Base-by-base conservation (phyloP, 2,888 invertebrate species). In the Sminthurides aquaticus region DNA sequence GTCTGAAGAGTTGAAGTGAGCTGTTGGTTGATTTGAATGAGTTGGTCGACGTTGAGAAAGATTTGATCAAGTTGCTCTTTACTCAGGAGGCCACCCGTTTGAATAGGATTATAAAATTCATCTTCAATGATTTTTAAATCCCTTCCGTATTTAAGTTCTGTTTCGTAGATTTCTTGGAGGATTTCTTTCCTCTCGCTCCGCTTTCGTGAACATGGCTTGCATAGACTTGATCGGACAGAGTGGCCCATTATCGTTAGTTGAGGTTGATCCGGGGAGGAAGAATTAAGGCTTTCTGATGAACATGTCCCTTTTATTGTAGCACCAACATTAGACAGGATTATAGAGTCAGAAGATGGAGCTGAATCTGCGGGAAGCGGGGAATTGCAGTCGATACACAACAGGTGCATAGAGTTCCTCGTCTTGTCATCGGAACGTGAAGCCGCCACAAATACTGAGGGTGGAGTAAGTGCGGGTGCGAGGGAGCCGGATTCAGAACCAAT, bases 71-170 rank as follows among this genome's bases (percentile, higher is more conserved):
- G 82, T 80, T 96, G 95, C 76, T 95, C 94, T 73, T 88, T 87
- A n/a, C 87, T 91, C 29, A 95, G 82, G 62, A 95, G 82, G 18
- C 94, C 94, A 64, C 94, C 94, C 48, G 92, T 90, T 75, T 92
- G 82, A 90, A 96, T 94, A 0, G 95, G 95, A 76, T 89, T 87
- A 78, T 91, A 90, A 78, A 93, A 92, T 79, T 93, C 95, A 78
- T 95, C 94, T 75, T 92, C 82, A 74, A 96, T 89, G 65, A 96
- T 94, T 78, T 90, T 88, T 75, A 96, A 81, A 79, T 96, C 96
- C 62, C 94, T 84, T 24, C 94, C 93, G 77, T 96, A 96, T 77
- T 94, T 96, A 77, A 93, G 88, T 80, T 96, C 96, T 1, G 96
- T 96, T 80, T 96, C 95, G 2, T 94, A 90, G 68, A 96, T 92